phyloP scores from a whole-genome alignment of 2,888 invertebrate species.

The Uloborus plumipes region DNA sequence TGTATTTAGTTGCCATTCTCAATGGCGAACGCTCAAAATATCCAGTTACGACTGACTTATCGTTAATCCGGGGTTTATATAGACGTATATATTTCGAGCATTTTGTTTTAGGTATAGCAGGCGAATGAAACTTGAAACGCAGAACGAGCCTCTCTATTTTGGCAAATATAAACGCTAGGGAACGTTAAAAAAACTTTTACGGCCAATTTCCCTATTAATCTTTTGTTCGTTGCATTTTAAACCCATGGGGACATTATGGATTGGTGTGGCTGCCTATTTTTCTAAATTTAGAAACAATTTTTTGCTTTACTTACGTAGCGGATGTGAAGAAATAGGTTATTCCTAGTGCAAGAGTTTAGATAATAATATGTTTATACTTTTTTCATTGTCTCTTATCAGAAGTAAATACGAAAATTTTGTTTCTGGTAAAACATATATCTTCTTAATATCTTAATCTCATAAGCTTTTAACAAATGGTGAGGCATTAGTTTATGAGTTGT shows the following conservation, averaged over 20 bases:
- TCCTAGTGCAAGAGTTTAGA: too few species aligned
- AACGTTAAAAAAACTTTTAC: constrained; percentile 45
- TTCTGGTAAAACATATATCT: too few species aligned
- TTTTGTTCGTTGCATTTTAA: constrained; percentile 47
- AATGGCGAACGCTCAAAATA: constrained; percentile 47
- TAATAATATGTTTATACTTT: too few species aligned
- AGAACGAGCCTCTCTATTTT: constrained; percentile 35
- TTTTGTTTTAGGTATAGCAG: constrained; percentile 45
- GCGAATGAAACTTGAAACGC: constrained; percentile 42
- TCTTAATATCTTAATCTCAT: too few species aligned
- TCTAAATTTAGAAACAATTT: not conserved
- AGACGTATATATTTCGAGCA: constrained; percentile 38
- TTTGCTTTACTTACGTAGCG: too few species aligned
- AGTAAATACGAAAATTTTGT: too few species aligned
- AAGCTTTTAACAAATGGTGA: too few species aligned
- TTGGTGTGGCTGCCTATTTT: not conserved
- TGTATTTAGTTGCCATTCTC: constrained; percentile 60
- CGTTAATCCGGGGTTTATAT: constrained; percentile 57
- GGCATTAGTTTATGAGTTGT: too few species aligned
- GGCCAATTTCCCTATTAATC: constrained; percentile 57
- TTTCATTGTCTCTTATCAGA: too few species aligned
- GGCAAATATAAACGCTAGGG: constrained; percentile 47
- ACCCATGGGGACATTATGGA: constrained; percentile 24
- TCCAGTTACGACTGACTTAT: constrained; percentile 59
- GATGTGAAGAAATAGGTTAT: too few species aligned